Base-by-base conservation (phyloP, 2,888 invertebrate genomes). In the Rhagium mordax region DNA sequence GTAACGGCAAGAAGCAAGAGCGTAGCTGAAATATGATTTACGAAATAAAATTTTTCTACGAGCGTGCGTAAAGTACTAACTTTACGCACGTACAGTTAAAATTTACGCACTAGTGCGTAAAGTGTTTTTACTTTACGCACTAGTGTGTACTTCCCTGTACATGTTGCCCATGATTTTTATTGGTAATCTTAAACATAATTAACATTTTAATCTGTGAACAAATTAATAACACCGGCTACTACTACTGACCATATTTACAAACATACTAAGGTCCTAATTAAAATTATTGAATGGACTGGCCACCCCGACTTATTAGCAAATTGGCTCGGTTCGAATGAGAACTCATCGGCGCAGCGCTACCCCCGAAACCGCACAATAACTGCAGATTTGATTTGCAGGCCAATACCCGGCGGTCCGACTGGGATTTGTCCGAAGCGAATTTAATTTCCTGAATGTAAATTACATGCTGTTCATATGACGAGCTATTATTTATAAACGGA, bases 381-480 rank as follows among this genome's bases (percentile, higher is more conserved):
- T 53, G 27, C 18, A 64, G 47, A 62, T 70, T 55, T 70, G 70
- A 70, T 66, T 70, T 70, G 55, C 55, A 61, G 49, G 27, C 62
- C 62, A 51, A 69, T 69, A 61, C 57, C 53, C 61, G 20, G 29
- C 65, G 20, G 53, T 33, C 33, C 59, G 59, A 59, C 55, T 70
- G 74, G 74, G 78, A 75, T 76, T 76, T 75, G 76, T 75, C 53
- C 74, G 70, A 72, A 76, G 77, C 75, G 79, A 78, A 78, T 78
- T 78, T 79, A 79, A 79, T 79, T 79, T 79, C 79, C 79, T 79
- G 76, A 69, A 74, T 75, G 76, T 74, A 76, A 76, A 79, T 79
- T 79, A 79, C 72, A 64, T 75, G 61, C 65, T 49, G 53, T 68
- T 74, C 76, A 74, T 72, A 75, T 70, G 71, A 69, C 68, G 72